Percentiles rank a stretch among this genome's conserved stretches.
Evolutionary conservation across 2,113 vertebrate genomes (phyloP).

Genomic region (Cranoglanis bouderius): DNA sequence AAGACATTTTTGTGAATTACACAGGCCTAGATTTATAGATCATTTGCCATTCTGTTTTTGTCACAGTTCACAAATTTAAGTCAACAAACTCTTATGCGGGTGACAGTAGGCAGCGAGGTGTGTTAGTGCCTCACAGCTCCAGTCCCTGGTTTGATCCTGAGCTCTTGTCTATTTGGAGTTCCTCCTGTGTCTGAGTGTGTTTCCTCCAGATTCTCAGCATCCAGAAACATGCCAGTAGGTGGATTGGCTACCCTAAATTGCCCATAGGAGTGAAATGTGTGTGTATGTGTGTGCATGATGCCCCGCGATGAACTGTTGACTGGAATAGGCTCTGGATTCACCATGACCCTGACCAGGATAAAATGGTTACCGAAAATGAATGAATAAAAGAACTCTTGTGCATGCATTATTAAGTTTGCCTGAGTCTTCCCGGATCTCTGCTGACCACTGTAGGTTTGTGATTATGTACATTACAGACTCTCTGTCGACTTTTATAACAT

Average conservation of each 20-base stretch:
- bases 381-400: not conserved
- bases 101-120: not conserved
- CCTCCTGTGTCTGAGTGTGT: not conserved
- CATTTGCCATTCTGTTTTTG: not conserved
- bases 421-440: not conserved
- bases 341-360: not conserved
- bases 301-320: not conserved
- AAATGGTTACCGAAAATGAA: conserved; percentile 6
- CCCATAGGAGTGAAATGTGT: not conserved
- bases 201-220: not conserved
- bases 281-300: not conserved
- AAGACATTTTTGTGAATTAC: not conserved
- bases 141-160: not conserved
- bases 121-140: not conserved
- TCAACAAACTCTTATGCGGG: not conserved
- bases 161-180: not conserved
- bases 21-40: not conserved
- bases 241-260: not conserved
- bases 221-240: not conserved
- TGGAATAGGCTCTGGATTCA: not conserved
- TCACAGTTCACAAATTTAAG: not conserved
- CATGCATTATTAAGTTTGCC: conserved; percentile 12
- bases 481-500: not conserved
- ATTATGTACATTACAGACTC: not conserved
- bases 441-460: not conserved